A percentile compares a stretch with the other conserved stretches of the same genome.
phyloP scores from a whole-genome alignment of 2,888 invertebrate genomes.

The Deroplatys truncata region DNA sequence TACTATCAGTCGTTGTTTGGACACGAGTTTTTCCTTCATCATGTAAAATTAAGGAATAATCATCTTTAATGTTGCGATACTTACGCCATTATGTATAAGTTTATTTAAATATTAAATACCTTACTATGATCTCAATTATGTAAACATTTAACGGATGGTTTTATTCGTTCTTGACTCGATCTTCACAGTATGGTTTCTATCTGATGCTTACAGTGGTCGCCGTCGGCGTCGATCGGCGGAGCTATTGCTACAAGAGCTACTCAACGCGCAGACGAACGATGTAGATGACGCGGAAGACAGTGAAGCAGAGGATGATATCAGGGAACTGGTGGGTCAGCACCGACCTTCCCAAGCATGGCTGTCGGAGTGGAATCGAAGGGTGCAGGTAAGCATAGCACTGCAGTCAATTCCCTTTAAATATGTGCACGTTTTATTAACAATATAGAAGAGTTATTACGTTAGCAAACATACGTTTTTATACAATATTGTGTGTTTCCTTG shows the following conservation, averaged over 20 bases:
- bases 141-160: too few relatives aligned
- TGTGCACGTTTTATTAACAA: too few relatives aligned
- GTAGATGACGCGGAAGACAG: not conserved
- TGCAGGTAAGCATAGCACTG: not conserved
- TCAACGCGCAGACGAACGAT: not conserved
- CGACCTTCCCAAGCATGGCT: not conserved
- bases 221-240: conserved; percentile 2
- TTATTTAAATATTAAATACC: too few relatives aligned
- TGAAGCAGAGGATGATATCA: not conserved
- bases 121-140: too few relatives aligned
- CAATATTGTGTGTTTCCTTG: too few relatives aligned
- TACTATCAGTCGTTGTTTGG: too few relatives aligned
- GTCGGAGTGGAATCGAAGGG: not conserved
- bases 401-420: not conserved
- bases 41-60: too few relatives aligned
- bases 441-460: too few relatives aligned
- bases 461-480: too few relatives aligned
- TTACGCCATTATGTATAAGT: too few relatives aligned
- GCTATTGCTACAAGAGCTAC: not conserved
- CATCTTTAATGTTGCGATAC: too few relatives aligned
- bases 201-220: not conserved
- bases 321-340: not conserved
- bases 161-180: not conserved
- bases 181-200: not conserved
- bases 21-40: too few relatives aligned